Evolutionary conservation across 1,140 invertebrate genomes (phyloP).

Genomic region (Bilobella aurantiaca): DNA sequence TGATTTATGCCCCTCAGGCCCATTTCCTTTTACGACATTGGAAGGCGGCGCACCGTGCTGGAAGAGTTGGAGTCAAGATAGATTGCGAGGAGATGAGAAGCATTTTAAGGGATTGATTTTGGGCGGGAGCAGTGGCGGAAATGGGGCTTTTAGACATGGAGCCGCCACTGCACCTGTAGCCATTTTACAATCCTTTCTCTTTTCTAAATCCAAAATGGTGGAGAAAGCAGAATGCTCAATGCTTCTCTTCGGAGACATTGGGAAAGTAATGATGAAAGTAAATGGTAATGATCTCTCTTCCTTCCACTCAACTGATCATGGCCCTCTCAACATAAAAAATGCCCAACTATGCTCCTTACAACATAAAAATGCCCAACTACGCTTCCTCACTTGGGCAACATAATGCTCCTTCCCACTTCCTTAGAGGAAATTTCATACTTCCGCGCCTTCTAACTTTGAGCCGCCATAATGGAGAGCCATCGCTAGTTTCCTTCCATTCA

Average conservation of each 20-base stretch:
- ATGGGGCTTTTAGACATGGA: neutral
- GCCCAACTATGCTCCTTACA: no score
- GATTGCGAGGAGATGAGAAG: neutral
- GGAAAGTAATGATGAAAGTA: neutral
- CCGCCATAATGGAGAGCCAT: no score
- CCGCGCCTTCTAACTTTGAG: no score
- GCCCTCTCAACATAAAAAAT: slow-evolving; percentile 1
- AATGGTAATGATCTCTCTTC: neutral
- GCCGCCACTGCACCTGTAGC: neutral
- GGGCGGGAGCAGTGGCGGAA: neutral
- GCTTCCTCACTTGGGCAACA: no score
- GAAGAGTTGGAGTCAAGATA: neutral
- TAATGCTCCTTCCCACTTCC: no score
- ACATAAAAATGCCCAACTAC: no score
- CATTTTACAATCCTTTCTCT: neutral
- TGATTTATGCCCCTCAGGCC: neutral
- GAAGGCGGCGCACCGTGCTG: no score
- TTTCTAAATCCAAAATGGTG: neutral
- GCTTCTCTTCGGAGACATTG: neutral
- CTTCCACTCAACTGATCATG: neutral
- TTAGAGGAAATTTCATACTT: no score
- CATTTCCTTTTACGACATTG: neutral
- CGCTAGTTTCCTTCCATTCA: no score
- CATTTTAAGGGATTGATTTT: neutral
- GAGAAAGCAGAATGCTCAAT: neutral